Base-by-base conservation (phyloP, 2,113 vertebrate genomes). In the Sinocyclocheilus anshuiensis region DNA sequence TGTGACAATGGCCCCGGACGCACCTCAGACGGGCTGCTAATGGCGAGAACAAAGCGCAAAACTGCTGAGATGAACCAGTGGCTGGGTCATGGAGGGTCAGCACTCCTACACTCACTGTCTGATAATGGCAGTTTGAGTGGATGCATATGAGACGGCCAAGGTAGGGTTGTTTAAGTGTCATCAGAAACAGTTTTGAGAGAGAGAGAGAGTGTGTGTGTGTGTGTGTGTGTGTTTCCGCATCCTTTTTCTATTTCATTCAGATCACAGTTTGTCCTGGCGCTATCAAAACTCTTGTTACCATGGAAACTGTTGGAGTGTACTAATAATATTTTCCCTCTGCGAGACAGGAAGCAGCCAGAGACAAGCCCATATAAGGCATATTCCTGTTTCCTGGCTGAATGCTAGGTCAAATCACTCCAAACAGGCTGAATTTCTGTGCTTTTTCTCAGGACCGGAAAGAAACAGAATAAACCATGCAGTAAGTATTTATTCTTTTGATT, bases 211-310 rank as follows among this genome's bases (percentile, higher is more conserved):
- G 86, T 86, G 69, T 26, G 84, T 76, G 71, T 42, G 42, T 42
- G 42, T 42, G 39, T 42, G 55, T 26, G 26, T 26, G 84, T 76
- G 71, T 84, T 89, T 77, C 86, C 80, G 36, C 42, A 86, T 86
- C 83, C 87, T 71, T 42, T 84, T 84, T 84, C 81, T 86, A 86
- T 87, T 87, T 86, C 86, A 88, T 91, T 92, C 90, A 90, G 74
- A 89, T 83, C 82, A 76, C 63, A 81, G 89, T 80, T 91, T 90
- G 88, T 92, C 92, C 88, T 65, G 67, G 92, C 90, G 89, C 89
- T 92, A 93, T 94, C 92, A 94, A 93, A 94, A 93, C 91, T 84
- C 91, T 55, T 91, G 95, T 96, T 95, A 92, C 95, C 91, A 94
- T 95, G 94, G 95, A 93, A 95, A 96, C 94, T 90, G 91, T 86